Evolutionary conservation across 1,140 invertebrate species (phyloP), one percentile per base, ranked within the genome.

Genomic region (Bactericera cockerelli): DNA sequence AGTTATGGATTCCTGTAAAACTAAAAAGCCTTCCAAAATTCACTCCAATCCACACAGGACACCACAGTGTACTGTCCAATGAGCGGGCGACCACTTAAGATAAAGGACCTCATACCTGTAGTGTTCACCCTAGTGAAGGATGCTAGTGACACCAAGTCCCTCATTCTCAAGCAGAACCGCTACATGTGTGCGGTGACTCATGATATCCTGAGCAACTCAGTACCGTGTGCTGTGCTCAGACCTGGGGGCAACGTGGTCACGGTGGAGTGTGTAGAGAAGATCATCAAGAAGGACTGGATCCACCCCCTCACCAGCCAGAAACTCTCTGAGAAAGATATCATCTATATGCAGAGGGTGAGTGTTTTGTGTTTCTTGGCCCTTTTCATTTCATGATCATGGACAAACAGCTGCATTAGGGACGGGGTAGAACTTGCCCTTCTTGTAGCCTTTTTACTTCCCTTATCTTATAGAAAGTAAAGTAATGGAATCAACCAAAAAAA

Each of bases 121-220:
- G 93, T 95, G 69, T 99, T 98, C 72, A 97, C 90, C 0, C 73
- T 83, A 63, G 83, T 96, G 0, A 88, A 89, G 63, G 87, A 90
- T 72, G 83, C 84, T 0, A 82, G 84, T 69, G 87, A 90, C 63
- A 89, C 84, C 61, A 83, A 85, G 62, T 83, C 87, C 1, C 70
- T 90, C 1, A 87, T 90, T 63, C 78, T 83, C 25, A 88, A 86
- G 70, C 79, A 93, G 70, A 88, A 89, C 55, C 77, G 93, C 68
- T 99, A 96, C 70, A 95, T 95, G 81, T 99, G 97, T 74, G 87
- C 96, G 3, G 86, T 99, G 0, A 98, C 94, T 25, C 87, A 93
- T 72, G 97, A 99, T 75, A 81, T 96, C 56, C 72, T 99, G 11
- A 86, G 89, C 62, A 98, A 99, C 76, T 89, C 91, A 19, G 83